A percentile compares a stretch with the other conserved stretches of the same genome.
Evolutionary conservation across 2,888 invertebrate species (phyloP).

Genomic region (Aspidapion aeneum): DNA sequence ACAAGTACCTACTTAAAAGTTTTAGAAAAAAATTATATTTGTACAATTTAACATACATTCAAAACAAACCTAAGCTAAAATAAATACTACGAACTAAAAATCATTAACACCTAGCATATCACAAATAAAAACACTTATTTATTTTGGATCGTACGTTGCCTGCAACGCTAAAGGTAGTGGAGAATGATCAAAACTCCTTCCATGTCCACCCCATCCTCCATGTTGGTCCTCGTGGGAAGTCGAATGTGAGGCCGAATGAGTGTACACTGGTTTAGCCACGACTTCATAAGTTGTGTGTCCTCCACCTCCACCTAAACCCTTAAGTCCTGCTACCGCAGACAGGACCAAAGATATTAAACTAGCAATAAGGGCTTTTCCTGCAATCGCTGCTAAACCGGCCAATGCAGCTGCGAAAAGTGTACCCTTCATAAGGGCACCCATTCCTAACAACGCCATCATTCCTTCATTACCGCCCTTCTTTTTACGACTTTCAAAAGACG

Average conservation of each 20-base stretch:
- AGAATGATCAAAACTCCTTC: conserved; percentile 43
- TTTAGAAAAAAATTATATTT: no score
- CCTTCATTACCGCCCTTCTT: not conserved
- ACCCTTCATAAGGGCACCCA: conserved; percentile 55
- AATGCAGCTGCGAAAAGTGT: conserved; percentile 67
- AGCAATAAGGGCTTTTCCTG: conserved; percentile 80
- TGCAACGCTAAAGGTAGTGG: conserved; percentile 40
- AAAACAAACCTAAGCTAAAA: no score
- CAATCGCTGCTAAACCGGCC: conserved; percentile 68
- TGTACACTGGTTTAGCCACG: conserved; percentile 73
- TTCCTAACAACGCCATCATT: not conserved
- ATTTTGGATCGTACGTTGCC: not conserved
- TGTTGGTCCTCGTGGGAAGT: conserved; percentile 57
- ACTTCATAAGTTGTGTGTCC: conserved; percentile 75
- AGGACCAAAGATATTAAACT: conserved; percentile 72
- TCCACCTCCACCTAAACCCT: conserved; percentile 62
- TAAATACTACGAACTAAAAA: no score
- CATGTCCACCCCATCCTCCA: conserved; percentile 33
- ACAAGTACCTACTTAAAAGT: no score
- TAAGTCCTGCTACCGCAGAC: conserved; percentile 69
- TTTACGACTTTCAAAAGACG: conserved; percentile 4
- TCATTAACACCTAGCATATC: no score
- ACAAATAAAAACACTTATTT: no score
- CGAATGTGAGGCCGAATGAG: conserved; percentile 61
- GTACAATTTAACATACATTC: no score